Evolutionary conservation across 1,140 invertebrate species (phyloP).

Genomic region (Ips typographus): DNA sequence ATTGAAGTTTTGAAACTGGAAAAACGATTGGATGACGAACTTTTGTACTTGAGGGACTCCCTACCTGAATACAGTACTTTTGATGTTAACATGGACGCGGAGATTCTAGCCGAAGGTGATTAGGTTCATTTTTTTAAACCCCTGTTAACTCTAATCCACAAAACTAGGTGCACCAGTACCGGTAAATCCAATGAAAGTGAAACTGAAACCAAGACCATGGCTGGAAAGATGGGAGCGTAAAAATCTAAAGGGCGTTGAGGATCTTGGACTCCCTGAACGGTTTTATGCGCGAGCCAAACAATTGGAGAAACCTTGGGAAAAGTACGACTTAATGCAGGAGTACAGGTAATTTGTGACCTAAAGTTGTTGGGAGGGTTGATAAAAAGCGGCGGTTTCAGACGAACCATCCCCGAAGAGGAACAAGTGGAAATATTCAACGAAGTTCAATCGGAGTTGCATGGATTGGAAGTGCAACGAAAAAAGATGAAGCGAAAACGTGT

Average conservation of each 20-base stretch:
- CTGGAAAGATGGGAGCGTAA: conserved; percentile 79
- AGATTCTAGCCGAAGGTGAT: conserved; percentile 71
- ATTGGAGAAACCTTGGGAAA: conserved; percentile 76
- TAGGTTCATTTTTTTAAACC: not conserved
- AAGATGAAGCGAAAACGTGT: conserved; percentile 68
- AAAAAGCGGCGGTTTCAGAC: conserved; percentile 53
- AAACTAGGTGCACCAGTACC: conserved; percentile 66
- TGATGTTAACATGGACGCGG: conserved; percentile 87
- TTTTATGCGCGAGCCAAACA: conserved; percentile 60
- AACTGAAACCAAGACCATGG: conserved; percentile 86
- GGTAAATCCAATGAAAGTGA: conserved; percentile 82
- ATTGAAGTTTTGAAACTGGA: conserved; percentile 91
- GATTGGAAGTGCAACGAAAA: conserved; percentile 65
- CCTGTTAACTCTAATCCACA: not conserved
- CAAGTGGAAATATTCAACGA: conserved; percentile 84
- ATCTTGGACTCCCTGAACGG: conserved; percentile 63
- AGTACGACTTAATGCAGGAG: conserved; percentile 92
- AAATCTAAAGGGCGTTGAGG: conserved; percentile 75
- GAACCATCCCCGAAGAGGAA: conserved; percentile 84
- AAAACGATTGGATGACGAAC: conserved; percentile 87
- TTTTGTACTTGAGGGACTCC: conserved; percentile 93
- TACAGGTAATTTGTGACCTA: conserved; percentile 67
- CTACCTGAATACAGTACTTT: conserved; percentile 91
- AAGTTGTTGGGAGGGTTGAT: not conserved
- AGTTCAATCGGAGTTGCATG: conserved; percentile 72